A percentile compares a stretch with the other conserved stretches of the same genome.
Conservation (phyloP, 2,113 vertebrate species). For the Spea bombifrons region DNA sequence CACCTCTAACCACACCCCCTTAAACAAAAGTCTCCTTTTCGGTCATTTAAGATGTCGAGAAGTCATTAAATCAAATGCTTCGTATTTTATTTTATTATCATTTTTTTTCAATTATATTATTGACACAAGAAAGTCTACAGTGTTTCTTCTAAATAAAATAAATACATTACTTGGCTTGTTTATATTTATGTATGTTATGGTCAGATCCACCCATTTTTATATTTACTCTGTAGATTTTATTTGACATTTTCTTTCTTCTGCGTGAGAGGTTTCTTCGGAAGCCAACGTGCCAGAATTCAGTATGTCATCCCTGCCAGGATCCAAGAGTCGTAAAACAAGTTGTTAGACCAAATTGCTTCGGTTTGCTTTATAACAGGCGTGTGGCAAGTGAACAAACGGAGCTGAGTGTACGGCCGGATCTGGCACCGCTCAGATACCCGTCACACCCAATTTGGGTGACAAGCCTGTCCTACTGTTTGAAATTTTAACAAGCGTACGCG, state of each 20-base stretch:
- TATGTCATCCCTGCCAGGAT: constrained; percentile 1
- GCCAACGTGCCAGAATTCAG: constrained; percentile 6
- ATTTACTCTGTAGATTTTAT: not conserved
- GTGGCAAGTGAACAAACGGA: constrained; percentile 10
- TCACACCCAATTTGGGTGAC: constrained; percentile 38
- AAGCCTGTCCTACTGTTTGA: constrained; percentile 20
- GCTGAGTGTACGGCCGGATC: not conserved
- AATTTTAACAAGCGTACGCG: not conserved
- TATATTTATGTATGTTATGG: not conserved
- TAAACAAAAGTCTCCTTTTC: too few relatives aligned
- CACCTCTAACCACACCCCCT: too few relatives aligned
- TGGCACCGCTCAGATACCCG: not conserved
- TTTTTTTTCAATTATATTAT: too few relatives aligned
- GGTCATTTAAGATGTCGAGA: too few relatives aligned
- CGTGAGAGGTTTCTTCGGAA: constrained; percentile 8
- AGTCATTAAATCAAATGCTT: too few relatives aligned
- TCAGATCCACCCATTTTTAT: not conserved
- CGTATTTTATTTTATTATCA: too few relatives aligned
- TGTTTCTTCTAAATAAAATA: too few relatives aligned
- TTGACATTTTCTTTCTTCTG: constrained; percentile 4
- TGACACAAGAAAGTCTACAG: too few relatives aligned
- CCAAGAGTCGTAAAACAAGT: constrained; percentile 34
- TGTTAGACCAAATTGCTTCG: constrained; percentile 21
- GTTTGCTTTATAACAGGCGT: constrained; percentile 7
- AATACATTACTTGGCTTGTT: too few relatives aligned